Percentiles rank a stretch among this genome's conserved stretches.
Conservation (phyloP, 2,888 invertebrate species). For the Calliphora vomitoria region DNA sequence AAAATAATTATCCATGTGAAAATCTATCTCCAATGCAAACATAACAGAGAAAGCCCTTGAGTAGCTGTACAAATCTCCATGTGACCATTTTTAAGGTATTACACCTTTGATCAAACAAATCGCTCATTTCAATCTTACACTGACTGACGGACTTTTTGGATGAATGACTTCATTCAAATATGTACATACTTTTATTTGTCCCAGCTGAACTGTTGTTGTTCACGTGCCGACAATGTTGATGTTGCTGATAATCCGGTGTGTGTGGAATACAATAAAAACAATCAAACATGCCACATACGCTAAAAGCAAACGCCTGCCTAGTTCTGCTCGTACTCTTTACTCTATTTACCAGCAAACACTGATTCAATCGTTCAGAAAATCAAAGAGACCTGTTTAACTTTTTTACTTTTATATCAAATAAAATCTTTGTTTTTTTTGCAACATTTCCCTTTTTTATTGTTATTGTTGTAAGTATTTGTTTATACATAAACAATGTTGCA, state of each 20-base stretch:
- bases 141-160: conserved; percentile 25
- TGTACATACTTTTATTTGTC: conserved; percentile 46
- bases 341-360: not conserved
- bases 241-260: conserved; percentile 64
- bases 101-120: conserved; percentile 73
- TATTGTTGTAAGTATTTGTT: conserved; percentile 65
- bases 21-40: conserved; percentile 40
- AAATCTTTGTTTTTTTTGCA: conserved; percentile 40
- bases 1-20: conserved; percentile 60
- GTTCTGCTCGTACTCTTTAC: not conserved
- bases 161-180: conserved; percentile 47
- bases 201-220: conserved; percentile 55
- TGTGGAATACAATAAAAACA: conserved; percentile 67
- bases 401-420: conserved; percentile 50
- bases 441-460: conserved; percentile 53
- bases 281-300: conserved; percentile 68
- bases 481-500: conserved; percentile 67
- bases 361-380: conserved; percentile 68
- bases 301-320: conserved; percentile 43
- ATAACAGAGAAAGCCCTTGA: not conserved
- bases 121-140: conserved; percentile 42
- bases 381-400: conserved; percentile 72
- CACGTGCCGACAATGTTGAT: conserved; percentile 68
- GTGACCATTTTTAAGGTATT: conserved; percentile 71
- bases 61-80: conserved; percentile 40